Conservation (phyloP, 2,888 invertebrate species). For the Drosophila vallismaia region DNA sequence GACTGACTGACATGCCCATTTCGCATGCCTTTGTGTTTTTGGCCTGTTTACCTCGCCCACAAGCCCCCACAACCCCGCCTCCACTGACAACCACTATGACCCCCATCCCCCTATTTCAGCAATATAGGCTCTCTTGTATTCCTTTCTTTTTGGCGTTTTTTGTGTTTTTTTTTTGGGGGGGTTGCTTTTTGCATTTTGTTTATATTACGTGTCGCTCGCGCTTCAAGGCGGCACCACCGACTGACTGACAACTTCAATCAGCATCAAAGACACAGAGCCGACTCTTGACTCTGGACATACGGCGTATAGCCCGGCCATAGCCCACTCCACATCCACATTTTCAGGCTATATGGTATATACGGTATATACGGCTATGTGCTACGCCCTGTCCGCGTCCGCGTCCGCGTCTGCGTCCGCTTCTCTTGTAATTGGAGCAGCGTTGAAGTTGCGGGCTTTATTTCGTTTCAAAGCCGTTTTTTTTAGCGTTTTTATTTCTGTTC, state of each 20-base stretch:
- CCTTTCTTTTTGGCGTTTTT: constrained; percentile 50
- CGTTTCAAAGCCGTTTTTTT: constrained; percentile 25
- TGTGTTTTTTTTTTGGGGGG: constrained; percentile 19
- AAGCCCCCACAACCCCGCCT: constrained; percentile 9
- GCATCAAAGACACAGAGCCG: constrained; percentile 71
- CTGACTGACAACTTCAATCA: constrained; percentile 75
- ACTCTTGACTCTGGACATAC: constrained; percentile 54
- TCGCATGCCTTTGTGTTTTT: constrained; percentile 60
- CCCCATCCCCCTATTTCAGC: constrained; percentile 3
- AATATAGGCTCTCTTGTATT: constrained; percentile 33
- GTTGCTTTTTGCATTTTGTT: constrained; percentile 66
- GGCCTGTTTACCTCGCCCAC: constrained; percentile 49
- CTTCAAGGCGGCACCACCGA: constrained; percentile 46
- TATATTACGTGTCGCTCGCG: constrained; percentile 72
- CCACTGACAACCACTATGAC: constrained; percentile 1
- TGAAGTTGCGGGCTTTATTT: constrained; percentile 35
- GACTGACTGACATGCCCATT: constrained; percentile 62
- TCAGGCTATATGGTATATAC: neutral
- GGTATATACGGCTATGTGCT: constrained; percentile 45
- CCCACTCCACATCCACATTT: neutral
- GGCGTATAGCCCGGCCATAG: neutral
- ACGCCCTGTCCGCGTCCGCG: constrained; percentile 49
- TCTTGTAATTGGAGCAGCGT: constrained; percentile 69
- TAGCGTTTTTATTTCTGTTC: constrained; percentile 6
- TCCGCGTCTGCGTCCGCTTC: constrained; percentile 7